Base-by-base conservation (phyloP, 2,797 vertebrate species). In the Xenopus petersii region DNA sequence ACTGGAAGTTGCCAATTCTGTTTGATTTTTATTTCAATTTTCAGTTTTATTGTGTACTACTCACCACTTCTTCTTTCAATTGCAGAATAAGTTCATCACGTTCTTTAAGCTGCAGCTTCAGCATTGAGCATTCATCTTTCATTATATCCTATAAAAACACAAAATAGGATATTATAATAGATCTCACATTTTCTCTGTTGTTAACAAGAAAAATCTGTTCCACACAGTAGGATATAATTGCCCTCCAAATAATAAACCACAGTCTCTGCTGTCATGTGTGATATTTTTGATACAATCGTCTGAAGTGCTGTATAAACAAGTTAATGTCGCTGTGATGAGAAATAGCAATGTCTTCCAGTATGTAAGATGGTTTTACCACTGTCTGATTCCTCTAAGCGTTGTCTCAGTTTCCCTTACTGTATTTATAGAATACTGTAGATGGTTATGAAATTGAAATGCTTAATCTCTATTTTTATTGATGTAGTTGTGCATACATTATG, bases 11-110 rank as follows among this genome's bases (percentile, higher is more conserved):
- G 47, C 54, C 48, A 64, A 69, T 64, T 42, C 47, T 33, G 17
- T 61, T 47, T 24, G 26, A 30, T 30, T 30, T 30, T 47, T 49
- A 67, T 65, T 59, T 59, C 13, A 30, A 46, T 67, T 56, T 13
- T 13, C 54, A 55, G 6, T 7, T 71, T 54, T 64, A 1, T 51
- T 79, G 12, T 13, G 26, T 71, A 11, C 68, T 68, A 82, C 94
- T 94, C 89, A 99, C 97, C 95, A 98, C 89, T 84, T 99, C 95
- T 81, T 91, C 92, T 71, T 93, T 94, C 70, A 99, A 95, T 83
- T 93, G 90, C 64, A 89, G 85, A 85, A 99, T 97, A 81, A 96
- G 83, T 81, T 98, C 95, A 5, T 99, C 97, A 84, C 91, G 96
- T 84, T 98, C 96, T 81, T 91, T 95, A 85, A 98, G 89, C 79